phyloP scores from a whole-genome alignment of 1,140 invertebrate genomes.

The Lamellibrachia luymesi region DNA sequence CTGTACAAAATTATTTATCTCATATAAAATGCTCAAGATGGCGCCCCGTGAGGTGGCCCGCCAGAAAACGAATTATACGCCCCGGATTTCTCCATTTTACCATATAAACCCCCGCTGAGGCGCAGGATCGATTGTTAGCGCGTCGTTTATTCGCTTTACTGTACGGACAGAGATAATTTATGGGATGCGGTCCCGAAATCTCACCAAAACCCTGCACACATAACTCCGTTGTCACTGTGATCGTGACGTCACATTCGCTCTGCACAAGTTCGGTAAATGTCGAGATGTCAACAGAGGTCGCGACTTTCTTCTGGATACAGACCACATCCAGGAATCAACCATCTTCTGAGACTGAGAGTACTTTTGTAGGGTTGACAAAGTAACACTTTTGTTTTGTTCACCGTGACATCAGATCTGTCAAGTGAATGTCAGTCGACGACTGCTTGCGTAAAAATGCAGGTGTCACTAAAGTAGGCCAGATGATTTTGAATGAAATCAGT shows the following conservation, averaged over 20 bases:
- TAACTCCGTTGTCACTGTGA: neutral
- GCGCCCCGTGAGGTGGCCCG: slow-evolving; percentile 11
- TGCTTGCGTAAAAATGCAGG: neutral
- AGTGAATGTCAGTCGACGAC: neutral
- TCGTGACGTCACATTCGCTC: neutral
- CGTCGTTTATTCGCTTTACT: neutral
- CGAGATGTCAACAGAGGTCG: neutral
- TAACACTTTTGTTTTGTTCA: neutral
- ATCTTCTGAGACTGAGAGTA: neutral
- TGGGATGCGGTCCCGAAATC: neutral
- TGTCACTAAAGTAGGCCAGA: neutral
- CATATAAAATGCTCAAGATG: neutral
- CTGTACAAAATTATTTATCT: too few relatives aligned
- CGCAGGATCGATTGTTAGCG: neutral
- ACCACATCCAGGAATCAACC: neutral
- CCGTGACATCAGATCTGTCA: neutral
- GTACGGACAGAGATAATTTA: neutral
- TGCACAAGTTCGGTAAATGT: neutral
- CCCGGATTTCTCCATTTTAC: slow-evolving; percentile 16
- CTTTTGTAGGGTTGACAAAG: neutral
- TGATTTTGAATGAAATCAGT: neutral
- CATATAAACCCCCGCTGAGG: neutral
- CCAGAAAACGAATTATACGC: slow-evolving; percentile 14
- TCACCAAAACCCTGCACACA: neutral
- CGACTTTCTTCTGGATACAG: neutral